Base-by-base conservation (phyloP, 2,113 vertebrate species). In the Lota lota region DNA sequence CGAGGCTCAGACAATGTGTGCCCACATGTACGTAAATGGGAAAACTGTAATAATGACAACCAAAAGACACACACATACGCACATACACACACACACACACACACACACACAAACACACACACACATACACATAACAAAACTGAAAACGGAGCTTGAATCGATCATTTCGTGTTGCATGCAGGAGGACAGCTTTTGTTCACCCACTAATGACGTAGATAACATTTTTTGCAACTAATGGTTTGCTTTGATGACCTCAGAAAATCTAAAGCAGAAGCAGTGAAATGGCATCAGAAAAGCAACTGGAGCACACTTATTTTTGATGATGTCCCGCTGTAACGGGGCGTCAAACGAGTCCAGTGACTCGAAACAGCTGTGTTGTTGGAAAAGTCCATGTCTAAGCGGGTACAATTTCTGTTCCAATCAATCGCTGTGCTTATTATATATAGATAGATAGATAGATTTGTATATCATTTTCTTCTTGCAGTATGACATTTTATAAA, bases 151-250 rank as follows among this genome's bases (percentile, higher is more conserved):
- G 63, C 76, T 71, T 72, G 79, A 51, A 79, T 79, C 4, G 21
- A 22, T 22, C 22, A 22, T 22, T 22, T 19, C 22, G 21, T 61
- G 22, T 16, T 22, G 59, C 14, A 68, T 22, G 59, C 14, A 68
- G 64, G 81, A 78, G 76, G 79, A 60, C 73, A 71, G 78, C 77
- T 79, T 84, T 83, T 87, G 84, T 84, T 85, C 78, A 78, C 54
- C 16, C 72, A 82, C 81, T 79, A 80, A 75, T 77, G 73, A 72
- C 79, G 74, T 72, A 72, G 71, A 72, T 85, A 79, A 74, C 75
- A 63, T 83, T 83, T 78, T 82, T 83, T 78, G 65, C 76, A 83
- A 73, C 76, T 85, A 75, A 83, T 76, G 67, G 65, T 63, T 70
- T 56, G 66, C 79, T 73, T 81, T 78, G 66, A 79, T 82, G 36